Conservation (phyloP, 2,888 invertebrate species). For the Rhagophthalmus giganteus region DNA sequence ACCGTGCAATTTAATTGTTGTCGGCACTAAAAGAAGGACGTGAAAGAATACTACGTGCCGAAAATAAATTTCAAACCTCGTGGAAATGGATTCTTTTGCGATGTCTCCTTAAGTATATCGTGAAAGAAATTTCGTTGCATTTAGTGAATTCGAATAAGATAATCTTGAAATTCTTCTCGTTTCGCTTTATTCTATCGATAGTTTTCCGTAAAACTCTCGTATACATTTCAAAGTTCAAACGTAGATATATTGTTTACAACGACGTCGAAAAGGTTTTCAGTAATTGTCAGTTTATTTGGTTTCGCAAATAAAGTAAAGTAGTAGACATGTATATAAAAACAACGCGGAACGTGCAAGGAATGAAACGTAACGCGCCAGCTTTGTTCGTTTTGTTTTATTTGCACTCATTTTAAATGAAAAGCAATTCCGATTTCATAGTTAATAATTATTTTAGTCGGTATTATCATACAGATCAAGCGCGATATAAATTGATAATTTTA, state of each 20-base stretch:
- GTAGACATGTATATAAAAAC: no score
- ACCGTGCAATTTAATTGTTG: slow-evolving; percentile 27
- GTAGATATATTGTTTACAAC: neutral
- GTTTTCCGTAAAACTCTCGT: neutral
- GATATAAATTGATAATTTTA: no score
- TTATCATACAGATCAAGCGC: no score
- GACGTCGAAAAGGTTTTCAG: neutral
- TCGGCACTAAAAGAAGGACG: slow-evolving; percentile 18
- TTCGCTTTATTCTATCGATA: slow-evolving; percentile 8
- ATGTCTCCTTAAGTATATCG: slow-evolving; percentile 18
- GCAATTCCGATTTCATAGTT: no score
- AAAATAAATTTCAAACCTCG: slow-evolving; percentile 25
- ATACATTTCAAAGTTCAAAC: neutral
- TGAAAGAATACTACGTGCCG: slow-evolving; percentile 19
- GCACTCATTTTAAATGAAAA: no score
- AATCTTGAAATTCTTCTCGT: slow-evolving; percentile 15
- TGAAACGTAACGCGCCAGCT: no score
- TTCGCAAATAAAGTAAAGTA: no score
- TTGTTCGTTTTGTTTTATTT: no score
- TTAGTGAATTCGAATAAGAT: slow-evolving; percentile 12
- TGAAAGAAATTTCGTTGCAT: slow-evolving; percentile 17
- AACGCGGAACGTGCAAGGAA: no score
- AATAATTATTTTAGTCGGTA: no score
- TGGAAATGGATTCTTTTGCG: slow-evolving; percentile 13
- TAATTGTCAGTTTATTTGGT: no score